phyloP scores from a whole-genome alignment of 2,113 vertebrate species.

The Notothenia coriiceps region DNA sequence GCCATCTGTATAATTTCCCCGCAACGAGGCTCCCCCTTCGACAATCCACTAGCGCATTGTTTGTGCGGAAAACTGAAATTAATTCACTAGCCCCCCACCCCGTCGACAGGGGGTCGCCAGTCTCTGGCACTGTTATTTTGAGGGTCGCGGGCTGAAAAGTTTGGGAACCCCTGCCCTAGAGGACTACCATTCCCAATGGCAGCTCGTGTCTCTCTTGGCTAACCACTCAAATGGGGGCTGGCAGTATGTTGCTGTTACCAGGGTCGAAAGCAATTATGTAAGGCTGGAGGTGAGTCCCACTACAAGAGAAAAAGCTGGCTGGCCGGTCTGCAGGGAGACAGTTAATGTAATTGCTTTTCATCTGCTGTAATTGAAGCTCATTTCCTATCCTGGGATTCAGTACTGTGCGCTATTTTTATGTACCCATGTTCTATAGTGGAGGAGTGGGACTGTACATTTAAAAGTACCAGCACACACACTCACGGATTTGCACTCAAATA shows the following conservation, averaged over 20 bases:
- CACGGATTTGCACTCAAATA: constrained; percentile 31
- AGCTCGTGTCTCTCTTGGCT: constrained; percentile 54
- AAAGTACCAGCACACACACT: constrained; percentile 5
- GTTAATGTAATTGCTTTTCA: constrained; percentile 82
- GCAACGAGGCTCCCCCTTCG: too few relatives aligned
- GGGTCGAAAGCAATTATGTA: constrained; percentile 75
- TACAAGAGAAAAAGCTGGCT: constrained; percentile 54
- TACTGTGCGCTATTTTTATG: constrained; percentile 73
- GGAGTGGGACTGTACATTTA: constrained; percentile 41
- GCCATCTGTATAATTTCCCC: too few relatives aligned
- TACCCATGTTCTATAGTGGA: constrained; percentile 57
- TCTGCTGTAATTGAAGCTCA: constrained; percentile 78
- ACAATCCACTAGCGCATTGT: too few relatives aligned
- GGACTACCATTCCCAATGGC: constrained; percentile 58
- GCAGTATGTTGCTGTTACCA: constrained; percentile 54
- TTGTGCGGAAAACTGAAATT: too few relatives aligned
- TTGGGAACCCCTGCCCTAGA: background rate
- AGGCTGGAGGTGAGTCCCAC: constrained; percentile 70
- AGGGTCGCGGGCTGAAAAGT: too few relatives aligned
- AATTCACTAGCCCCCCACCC: too few relatives aligned
- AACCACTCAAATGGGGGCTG: constrained; percentile 46
- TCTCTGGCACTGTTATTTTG: too few relatives aligned
- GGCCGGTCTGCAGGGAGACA: constrained; percentile 62
- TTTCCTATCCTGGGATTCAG: constrained; percentile 67
- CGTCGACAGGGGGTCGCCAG: too few relatives aligned